Evolutionary conservation across 2,888 invertebrate genomes (phyloP).

Genomic region (Cetonia aurata): DNA sequence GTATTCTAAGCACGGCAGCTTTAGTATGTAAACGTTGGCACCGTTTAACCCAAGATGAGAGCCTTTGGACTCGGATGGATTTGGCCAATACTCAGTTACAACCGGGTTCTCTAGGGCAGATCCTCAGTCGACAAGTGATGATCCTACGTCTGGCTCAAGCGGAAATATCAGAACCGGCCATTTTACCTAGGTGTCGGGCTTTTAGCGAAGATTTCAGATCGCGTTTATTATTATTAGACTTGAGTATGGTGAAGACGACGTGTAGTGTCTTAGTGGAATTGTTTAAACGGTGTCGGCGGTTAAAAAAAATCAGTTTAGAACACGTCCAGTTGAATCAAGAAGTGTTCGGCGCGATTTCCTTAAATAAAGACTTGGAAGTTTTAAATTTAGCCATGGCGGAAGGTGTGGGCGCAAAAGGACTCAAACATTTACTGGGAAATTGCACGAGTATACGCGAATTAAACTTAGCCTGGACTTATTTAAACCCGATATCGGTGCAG

Average conservation of each 20-base stretch:
- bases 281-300: slow-evolving; percentile 75
- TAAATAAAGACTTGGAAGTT: slow-evolving; percentile 78
- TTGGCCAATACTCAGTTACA: slow-evolving; percentile 78
- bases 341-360: slow-evolving; percentile 77
- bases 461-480: slow-evolving; percentile 86
- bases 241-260: slow-evolving; percentile 83
- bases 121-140: slow-evolving; percentile 82
- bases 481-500: slow-evolving; percentile 73
- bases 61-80: slow-evolving; percentile 88
- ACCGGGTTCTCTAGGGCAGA: slow-evolving; percentile 78
- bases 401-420: slow-evolving; percentile 76
- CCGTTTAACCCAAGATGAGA: slow-evolving; percentile 84
- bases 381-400: slow-evolving; percentile 87
- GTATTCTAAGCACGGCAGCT: slow-evolving; percentile 77
- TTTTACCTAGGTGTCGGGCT: slow-evolving; percentile 65
- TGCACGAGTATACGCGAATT: slow-evolving; percentile 76
- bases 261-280: slow-evolving; percentile 70
- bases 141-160: slow-evolving; percentile 84
- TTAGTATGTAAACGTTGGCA: slow-evolving; percentile 85
- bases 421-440: slow-evolving; percentile 73
- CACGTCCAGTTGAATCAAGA: slow-evolving; percentile 75
- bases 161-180: slow-evolving; percentile 72
- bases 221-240: slow-evolving; percentile 86
- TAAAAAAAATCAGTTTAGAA: slow-evolving; percentile 89
- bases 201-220: slow-evolving; percentile 65